A percentile compares a stretch with the other conserved stretches of the same genome.
Evolutionary conservation across 1,140 invertebrate species (phyloP).

Genomic region (Lutraria rhynchaena): DNA sequence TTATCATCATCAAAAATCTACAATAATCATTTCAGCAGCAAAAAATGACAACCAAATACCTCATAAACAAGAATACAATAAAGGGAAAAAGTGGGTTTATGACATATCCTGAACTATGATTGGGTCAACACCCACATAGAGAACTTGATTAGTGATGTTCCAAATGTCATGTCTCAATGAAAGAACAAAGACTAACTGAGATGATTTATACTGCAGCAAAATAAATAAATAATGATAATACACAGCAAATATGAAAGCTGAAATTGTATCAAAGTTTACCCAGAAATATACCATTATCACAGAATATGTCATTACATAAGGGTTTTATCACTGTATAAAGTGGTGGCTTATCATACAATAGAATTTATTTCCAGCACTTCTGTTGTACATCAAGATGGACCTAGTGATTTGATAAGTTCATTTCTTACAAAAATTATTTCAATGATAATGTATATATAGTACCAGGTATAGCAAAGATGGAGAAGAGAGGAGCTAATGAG

Average conservation of each 20-base stretch:
- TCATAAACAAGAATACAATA: too few relatives aligned
- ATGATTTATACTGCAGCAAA: slow-evolving; percentile 6
- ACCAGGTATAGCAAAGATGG: too few relatives aligned
- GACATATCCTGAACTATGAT: not conserved
- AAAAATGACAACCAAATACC: too few relatives aligned
- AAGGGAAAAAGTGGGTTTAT: too few relatives aligned
- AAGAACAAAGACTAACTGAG: slow-evolving; percentile 4
- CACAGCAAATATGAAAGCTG: slow-evolving; percentile 4
- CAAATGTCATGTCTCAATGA: not conserved
- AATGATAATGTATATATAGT: too few relatives aligned
- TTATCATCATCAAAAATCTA: too few relatives aligned
- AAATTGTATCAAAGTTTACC: slow-evolving; percentile 29
- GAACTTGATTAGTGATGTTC: not conserved
- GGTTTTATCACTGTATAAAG: slow-evolving; percentile 5
- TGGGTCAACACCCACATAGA: slow-evolving; percentile 25
- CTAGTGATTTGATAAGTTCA: slow-evolving; percentile 7
- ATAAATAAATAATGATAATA: slow-evolving; percentile 25
- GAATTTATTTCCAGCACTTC: slow-evolving; percentile 31
- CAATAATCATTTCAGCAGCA: too few relatives aligned
- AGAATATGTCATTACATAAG: slow-evolving; percentile 44
- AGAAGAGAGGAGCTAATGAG: too few relatives aligned
- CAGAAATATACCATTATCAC: slow-evolving; percentile 14
- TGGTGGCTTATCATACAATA: slow-evolving; percentile 12
- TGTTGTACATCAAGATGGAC: slow-evolving; percentile 35
- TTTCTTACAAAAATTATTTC: too few relatives aligned